Evolutionary conservation across 2,797 vertebrate genomes (phyloP).

Genomic region (Dendrocincla tyrannina): DNA sequence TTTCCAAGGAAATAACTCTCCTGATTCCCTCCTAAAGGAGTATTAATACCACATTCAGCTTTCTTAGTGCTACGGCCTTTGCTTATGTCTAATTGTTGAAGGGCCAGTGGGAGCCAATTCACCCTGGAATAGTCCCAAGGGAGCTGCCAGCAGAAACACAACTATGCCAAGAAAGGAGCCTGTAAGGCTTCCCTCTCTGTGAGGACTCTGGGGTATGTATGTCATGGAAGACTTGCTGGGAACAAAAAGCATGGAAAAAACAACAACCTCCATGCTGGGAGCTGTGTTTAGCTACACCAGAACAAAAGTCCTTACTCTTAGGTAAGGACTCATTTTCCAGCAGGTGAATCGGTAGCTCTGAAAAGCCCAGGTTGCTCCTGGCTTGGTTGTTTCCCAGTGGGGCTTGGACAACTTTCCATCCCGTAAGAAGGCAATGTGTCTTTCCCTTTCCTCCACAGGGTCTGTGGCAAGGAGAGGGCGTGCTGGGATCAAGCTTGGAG

Average conservation of each 20-base stretch:
- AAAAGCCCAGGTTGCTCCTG: neutral
- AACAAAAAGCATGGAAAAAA: conserved; percentile 8
- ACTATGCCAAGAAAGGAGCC: neutral
- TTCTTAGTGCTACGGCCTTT: neutral
- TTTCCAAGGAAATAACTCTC: neutral
- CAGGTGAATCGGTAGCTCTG: neutral
- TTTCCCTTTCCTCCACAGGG: neutral
- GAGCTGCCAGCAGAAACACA: neutral
- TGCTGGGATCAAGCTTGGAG: neutral
- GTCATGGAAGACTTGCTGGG: neutral
- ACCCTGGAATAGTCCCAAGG: neutral
- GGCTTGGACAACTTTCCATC: neutral
- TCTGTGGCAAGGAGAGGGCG: neutral
- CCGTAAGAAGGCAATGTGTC: accelerated
- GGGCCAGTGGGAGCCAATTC: neutral
- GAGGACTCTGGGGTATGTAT: neutral
- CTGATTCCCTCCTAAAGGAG: neutral
- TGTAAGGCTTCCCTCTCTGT: neutral
- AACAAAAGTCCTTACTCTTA: neutral
- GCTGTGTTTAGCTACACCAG: neutral
- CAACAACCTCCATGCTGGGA: neutral
- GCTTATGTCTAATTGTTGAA: neutral
- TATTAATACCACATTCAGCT: neutral
- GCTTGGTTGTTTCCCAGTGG: neutral
- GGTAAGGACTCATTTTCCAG: neutral